Conservation (phyloP, 2,797 vertebrate genomes). For the Ispidina lecontei region DNA sequence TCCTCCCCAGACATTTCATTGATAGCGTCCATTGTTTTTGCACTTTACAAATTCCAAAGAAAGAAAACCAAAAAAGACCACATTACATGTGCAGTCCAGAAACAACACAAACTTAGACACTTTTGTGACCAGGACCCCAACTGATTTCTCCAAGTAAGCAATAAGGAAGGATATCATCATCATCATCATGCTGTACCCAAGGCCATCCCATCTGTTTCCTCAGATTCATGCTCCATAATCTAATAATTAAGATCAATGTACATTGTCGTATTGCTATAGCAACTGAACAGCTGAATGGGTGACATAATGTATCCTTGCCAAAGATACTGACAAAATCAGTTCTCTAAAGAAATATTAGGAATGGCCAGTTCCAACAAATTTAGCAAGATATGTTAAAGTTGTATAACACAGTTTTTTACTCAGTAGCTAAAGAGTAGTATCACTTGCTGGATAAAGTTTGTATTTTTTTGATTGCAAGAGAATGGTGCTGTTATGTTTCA, state of each 20-base stretch:
- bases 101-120: not conserved
- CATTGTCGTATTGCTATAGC: not conserved
- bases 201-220: constrained; percentile 22
- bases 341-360: not conserved
- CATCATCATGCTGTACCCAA: not conserved
- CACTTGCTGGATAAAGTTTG: not conserved
- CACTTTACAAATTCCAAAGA: not conserved
- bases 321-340: not conserved
- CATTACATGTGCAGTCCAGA: not conserved
- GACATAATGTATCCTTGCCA: not conserved
- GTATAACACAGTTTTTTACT: not conserved
- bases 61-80: not conserved
- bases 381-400: not conserved
- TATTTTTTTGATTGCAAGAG: not conserved
- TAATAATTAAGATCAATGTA: not conserved
- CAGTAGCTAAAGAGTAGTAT: not conserved
- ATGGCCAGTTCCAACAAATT: not conserved
- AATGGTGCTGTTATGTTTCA: not conserved
- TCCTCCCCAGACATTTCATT: not conserved
- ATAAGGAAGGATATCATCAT: constrained; percentile 10
- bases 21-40: not conserved
- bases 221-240: not conserved
- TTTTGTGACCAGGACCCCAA: not conserved
- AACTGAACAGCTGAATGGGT: not conserved
- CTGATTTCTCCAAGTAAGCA: not conserved